Base-by-base conservation (phyloP, 1,140 invertebrate species). In the Brachionus calyciflorus region DNA sequence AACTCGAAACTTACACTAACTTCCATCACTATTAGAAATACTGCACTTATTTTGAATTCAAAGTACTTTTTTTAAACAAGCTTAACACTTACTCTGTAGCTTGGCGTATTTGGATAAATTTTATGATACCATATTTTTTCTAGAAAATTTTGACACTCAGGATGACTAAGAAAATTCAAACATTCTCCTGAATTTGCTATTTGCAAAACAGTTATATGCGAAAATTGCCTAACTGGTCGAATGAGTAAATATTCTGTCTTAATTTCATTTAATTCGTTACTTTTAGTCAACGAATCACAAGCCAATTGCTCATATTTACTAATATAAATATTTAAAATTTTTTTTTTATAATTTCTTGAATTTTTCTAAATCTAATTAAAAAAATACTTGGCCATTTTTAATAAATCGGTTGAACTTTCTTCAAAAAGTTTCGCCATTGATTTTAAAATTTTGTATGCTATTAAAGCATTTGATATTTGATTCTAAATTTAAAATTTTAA, bases 71-170 rank as follows among this genome's bases (percentile, higher is more conserved):
- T n/a, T n/a, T n/a, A n/a, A n/a, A n/a, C n/a, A n/a, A n/a, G n/a
- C 3, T 51, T 51, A 19, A 51, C 7, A 5, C 2, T 30, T 73
- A 73, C 69, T 55, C 37, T 73, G 24, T 51, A 73, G n/a, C 17
- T 14, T 0, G 69, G 44, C 0, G 46, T 51, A 5, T 26, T 46
- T 6, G 44, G 69, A 21, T 51, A 37, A 9, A 73, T 73, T 73
- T 73, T 51, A n/a, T 73, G 69, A 73, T 53, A 73, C 69, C 69
- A 73, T 24, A 73, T 73, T 24, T 49, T 73, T 49, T 40, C 30
- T 6, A 73, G 19, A 51, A 73, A 55, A 14, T 73, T 73, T 73
- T 73, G 69, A 51, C 69, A 73, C 49, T 33, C 46, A 0, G 44
- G 69, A 41, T 73, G 69, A 28, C 69, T 73, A n/a, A 73, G 19